Evolutionary conservation across 2,888 invertebrate species (phyloP), one percentile per base, ranked within the genome.

Genomic region (Microdon myrmicae): DNA sequence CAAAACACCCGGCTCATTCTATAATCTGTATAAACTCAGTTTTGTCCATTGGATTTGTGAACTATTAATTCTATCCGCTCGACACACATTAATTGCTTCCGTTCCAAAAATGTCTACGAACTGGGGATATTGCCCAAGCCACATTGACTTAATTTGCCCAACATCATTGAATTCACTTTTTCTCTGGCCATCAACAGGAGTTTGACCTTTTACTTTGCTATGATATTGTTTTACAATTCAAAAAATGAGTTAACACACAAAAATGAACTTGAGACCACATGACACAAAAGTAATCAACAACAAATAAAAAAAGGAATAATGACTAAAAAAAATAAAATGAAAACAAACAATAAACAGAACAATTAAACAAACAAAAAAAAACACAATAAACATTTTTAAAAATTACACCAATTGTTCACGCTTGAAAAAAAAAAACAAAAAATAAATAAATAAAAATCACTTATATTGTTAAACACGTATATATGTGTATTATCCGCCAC

Each of bases 251-350:
- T n/a, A 3, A 14, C 20, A 10, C 19, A 47, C 43, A 47, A 25
- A 26, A 43, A 38, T 56, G 51, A 56, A 58, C 64, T 64, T 53
- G 64, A 64, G 58, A 53, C 37, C 51, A 64, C 64, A 49, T 34
- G 9, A 53, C 17, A 25, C 9, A 20, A 25, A 19, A 28, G 17
- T 14, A 34, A 7, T n/a, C n/a, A n/a, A n/a, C n/a, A n/a, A 12
- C 25, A 28, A 20, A 17, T 13, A 17, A 39, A 10, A 19, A 22
- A 16, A 28, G 28, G 10, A 39, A 26, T 16, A 17, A 31, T 25
- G 2, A 22, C 12, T 19, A 12, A n/a, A 13, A 29, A 29, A 39
- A 13, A 41, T 22, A 48, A 9, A 47, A 35, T n/a, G n/a, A n/a
- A n/a, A n/a, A n/a, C n/a, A n/a, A n/a, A n/a, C n/a, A n/a, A n/a